Conservation (phyloP, 2,888 invertebrate species). For the Strigamia transsilvanica region DNA sequence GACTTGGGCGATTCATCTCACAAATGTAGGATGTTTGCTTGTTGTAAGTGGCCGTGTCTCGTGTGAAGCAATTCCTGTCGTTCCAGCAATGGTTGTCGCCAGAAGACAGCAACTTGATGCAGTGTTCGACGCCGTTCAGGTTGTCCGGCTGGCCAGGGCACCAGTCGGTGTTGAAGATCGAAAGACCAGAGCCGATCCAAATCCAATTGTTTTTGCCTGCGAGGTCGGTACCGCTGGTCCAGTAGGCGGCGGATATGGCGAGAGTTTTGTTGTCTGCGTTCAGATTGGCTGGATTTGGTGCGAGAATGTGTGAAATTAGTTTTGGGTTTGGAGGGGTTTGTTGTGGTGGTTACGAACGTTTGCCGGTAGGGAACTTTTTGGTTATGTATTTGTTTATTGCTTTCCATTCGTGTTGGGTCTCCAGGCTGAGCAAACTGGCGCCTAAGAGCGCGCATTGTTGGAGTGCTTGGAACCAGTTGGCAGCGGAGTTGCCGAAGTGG, state of each 20-base stretch:
- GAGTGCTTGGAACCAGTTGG: not conserved
- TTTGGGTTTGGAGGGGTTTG: too few species aligned
- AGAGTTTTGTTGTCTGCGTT: not conserved
- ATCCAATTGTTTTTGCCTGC: not conserved
- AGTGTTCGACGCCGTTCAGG: not conserved
- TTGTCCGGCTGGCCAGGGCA: not conserved
- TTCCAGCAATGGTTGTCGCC: slow-evolving; percentile 3
- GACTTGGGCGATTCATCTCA: not conserved
- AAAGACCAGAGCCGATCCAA: not conserved
- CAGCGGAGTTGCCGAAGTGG: not conserved
- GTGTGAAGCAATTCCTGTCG: slow-evolving; percentile 3
- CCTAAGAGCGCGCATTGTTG: slow-evolving; percentile 1
- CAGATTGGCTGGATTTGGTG: too few species aligned
- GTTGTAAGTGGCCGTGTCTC: not conserved
- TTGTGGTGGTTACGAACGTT: not conserved
- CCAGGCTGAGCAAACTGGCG: not conserved
- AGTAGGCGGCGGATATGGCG: not conserved
- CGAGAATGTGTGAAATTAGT: too few species aligned
- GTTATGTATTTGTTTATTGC: not conserved
- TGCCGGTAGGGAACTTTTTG: not conserved
- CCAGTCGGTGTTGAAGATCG: slow-evolving; percentile 11
- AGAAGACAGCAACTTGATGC: not conserved
- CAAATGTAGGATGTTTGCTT: not conserved
- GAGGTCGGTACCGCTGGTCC: not conserved
- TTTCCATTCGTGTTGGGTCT: not conserved